phyloP scores from a whole-genome alignment of 2,888 invertebrate genomes.

The Tipula confusa region DNA sequence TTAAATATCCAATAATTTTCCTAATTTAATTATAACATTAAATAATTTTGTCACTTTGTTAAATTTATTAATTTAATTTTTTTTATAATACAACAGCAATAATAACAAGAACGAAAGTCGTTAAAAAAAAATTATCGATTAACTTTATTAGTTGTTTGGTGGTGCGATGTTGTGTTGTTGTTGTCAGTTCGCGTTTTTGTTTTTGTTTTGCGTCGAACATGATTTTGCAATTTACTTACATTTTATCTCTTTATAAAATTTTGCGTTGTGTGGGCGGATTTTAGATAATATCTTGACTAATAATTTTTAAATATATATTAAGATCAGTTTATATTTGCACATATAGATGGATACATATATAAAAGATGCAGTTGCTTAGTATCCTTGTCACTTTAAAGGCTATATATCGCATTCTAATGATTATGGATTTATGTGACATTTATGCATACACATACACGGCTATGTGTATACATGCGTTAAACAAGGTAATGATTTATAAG shows the following conservation, averaged over 20 bases:
- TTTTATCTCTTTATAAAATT: constrained; percentile 13
- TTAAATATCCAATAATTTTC: not conserved
- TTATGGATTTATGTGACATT: not conserved
- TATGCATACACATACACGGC: not conserved
- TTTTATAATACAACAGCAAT: not conserved
- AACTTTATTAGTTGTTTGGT: not conserved
- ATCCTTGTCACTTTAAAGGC: not conserved
- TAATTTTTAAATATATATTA: not conserved
- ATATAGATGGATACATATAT: too few relatives aligned
- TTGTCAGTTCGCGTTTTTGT: not conserved
- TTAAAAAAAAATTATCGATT: constrained; percentile 7
- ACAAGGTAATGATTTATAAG: not conserved
- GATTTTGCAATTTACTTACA: constrained; percentile 16
- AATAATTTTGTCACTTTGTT: not conserved
- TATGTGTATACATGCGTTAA: not conserved
- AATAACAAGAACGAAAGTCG: not conserved
- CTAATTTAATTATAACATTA: not conserved
- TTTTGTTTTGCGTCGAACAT: not conserved
- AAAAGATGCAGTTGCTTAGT: not conserved
- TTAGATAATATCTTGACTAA: not conserved
- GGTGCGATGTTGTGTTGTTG: not conserved
- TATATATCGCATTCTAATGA: not conserved
- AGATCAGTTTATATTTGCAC: not conserved
- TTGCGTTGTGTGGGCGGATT: not conserved
- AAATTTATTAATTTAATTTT: too few relatives aligned